Evolutionary conservation across 2,888 invertebrate genomes (phyloP).

Genomic region (Thumatha senex): DNA sequence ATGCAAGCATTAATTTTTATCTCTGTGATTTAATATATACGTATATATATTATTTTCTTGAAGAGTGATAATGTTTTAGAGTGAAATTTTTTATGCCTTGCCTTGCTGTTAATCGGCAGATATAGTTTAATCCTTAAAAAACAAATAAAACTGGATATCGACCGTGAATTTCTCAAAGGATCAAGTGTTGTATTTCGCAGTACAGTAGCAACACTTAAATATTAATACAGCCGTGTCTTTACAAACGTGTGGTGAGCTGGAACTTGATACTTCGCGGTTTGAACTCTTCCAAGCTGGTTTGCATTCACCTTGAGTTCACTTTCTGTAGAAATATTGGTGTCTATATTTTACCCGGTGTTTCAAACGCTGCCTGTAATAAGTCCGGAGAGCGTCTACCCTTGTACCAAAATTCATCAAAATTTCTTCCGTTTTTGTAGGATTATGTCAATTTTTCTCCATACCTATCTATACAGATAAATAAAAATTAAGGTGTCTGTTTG

Average conservation of each 20-base stretch:
- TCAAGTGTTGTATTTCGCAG: constrained; percentile 9
- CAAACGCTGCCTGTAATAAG: too few relatives aligned
- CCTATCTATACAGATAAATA: too few relatives aligned
- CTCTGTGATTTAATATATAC: background rate
- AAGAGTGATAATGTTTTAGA: too few relatives aligned
- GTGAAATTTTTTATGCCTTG: too few relatives aligned
- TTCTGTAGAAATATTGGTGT: background rate
- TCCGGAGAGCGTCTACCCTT: too few relatives aligned
- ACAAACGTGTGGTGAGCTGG: constrained; percentile 7
- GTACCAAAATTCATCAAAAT: too few relatives aligned
- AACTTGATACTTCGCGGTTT: constrained; percentile 12
- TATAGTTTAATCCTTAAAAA: too few relatives aligned
- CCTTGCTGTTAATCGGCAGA: too few relatives aligned
- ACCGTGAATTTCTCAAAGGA: constrained; percentile 4
- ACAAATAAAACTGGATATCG: background rate
- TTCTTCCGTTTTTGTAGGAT: too few relatives aligned
- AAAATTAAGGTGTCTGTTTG: too few relatives aligned
- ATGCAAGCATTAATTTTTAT: constrained; percentile 10
- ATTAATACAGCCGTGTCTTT: constrained; percentile 13
- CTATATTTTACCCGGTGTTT: background rate
- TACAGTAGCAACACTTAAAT: constrained; percentile 13
- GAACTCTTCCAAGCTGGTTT: constrained; percentile 8
- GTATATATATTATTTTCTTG: background rate
- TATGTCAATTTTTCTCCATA: too few relatives aligned
- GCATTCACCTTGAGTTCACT: constrained; percentile 4